phyloP scores from a whole-genome alignment of 2,797 vertebrate genomes.

The Chloroceryle amazona region DNA sequence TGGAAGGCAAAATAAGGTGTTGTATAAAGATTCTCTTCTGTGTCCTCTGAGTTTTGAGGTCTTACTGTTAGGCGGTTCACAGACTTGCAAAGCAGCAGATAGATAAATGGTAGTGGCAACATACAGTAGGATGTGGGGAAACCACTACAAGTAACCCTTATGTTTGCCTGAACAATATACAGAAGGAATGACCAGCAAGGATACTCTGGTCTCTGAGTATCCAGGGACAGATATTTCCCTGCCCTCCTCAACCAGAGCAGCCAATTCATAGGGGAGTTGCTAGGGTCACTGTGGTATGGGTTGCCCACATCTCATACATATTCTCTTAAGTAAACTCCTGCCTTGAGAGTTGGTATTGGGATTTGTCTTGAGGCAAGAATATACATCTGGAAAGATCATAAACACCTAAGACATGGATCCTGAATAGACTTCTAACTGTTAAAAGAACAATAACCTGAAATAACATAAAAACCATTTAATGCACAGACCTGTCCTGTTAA shows the following conservation, averaged over 20 bases:
- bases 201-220: neutral
- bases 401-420: neutral
- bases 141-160: neutral
- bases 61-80: neutral
- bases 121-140: neutral
- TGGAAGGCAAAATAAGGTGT: neutral
- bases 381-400: neutral
- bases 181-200: neutral
- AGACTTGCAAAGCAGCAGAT: neutral
- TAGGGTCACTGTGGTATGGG: neutral
- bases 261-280: rapidly evolving
- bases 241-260: neutral
- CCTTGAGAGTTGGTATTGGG: neutral
- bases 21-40: neutral
- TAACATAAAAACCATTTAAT: neutral
- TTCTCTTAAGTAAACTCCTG: neutral
- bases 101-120: neutral
- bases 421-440: neutral
- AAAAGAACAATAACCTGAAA: neutral
- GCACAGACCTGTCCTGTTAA: neutral
- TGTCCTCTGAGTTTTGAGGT: neutral
- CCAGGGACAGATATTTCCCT: neutral
- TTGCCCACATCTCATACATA: neutral
- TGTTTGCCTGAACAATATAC: neutral
- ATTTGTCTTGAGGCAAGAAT: neutral